These are phyloP conservation scores for Strongylocentrotus purpuratus DNA, from an alignment of 35 echinoderm and acorn worm species.

Conservation along the genomic window DNA sequence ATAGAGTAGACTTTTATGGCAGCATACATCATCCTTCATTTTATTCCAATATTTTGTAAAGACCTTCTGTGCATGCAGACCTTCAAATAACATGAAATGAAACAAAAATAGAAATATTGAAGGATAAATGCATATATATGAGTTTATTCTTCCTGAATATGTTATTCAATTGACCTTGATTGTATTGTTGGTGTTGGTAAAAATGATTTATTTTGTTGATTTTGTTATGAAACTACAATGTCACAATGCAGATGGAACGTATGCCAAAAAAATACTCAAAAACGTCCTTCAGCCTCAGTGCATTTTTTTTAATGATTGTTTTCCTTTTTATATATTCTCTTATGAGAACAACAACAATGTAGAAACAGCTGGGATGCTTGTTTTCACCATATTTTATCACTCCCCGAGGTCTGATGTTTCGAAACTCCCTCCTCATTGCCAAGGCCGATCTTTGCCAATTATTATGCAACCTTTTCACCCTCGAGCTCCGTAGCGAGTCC, in stretches of 20 bases:
- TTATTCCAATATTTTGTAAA: too few species aligned
- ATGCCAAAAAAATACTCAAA: not conserved
- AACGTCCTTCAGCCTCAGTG: not conserved
- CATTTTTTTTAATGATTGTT: not conserved
- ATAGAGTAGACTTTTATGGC: too few species aligned
- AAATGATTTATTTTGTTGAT: too few species aligned
- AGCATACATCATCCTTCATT: too few species aligned
- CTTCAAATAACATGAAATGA: not conserved
- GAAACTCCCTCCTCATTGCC: not conserved
- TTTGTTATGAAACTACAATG: not conserved
- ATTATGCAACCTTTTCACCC: not conserved
- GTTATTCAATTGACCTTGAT: not conserved
- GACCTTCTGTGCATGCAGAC: not conserved
- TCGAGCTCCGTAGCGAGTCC: not conserved
- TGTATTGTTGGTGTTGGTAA: not conserved
- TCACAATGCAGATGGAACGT: not conserved
- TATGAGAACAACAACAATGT: too few species aligned
- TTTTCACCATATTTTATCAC: not conserved
- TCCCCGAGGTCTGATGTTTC: not conserved
- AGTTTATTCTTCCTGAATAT: not conserved
- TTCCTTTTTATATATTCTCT: not conserved
- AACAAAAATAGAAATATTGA: not conserved
- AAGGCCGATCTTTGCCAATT: not conserved
- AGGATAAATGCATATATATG: not conserved
- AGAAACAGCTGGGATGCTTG: not conserved